Percentiles rank a stretch among this genome's conserved stretches.
Conservation (phyloP, 1,140 invertebrate genomes). For the Oppia nitens region DNA sequence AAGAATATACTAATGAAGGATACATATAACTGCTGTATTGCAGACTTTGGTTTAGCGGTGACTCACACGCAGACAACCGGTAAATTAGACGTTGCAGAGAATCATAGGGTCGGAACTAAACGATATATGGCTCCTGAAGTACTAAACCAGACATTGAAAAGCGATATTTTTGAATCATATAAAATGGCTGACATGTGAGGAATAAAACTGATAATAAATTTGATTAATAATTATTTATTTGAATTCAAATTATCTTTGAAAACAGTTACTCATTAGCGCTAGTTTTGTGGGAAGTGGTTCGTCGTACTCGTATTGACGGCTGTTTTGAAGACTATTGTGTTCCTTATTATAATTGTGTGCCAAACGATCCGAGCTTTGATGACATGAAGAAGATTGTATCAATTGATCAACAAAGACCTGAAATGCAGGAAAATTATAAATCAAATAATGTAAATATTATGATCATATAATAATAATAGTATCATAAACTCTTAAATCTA, state of each 20-base stretch:
- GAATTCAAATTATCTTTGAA: constrained; percentile 44
- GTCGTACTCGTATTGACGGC: constrained; percentile 31
- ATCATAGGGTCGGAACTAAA: constrained; percentile 86
- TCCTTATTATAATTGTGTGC: constrained; percentile 80
- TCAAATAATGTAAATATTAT: neutral
- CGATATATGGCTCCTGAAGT: constrained; percentile 45
- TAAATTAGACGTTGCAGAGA: constrained; percentile 81
- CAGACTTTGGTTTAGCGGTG: constrained; percentile 79
- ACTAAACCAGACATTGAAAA: constrained; percentile 68
- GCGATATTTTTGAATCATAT: constrained; percentile 71
- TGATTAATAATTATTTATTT: constrained; percentile 87
- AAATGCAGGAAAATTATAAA: neutral
- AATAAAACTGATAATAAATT: too few species aligned
- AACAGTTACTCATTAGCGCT: constrained; percentile 65
- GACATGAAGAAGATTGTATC: constrained; percentile 84
- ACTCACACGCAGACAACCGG: constrained; percentile 36
- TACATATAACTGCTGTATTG: constrained; percentile 83
- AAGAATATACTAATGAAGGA: constrained; percentile 91
- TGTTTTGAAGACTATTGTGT: constrained; percentile 79
- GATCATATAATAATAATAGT: neutral
- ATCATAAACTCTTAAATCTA: neutral
- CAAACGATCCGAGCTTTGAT: constrained; percentile 77
- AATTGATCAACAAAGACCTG: constrained; percentile 56
- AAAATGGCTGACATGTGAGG: constrained; percentile 69
- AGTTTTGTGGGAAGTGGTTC: constrained; percentile 82